These are phyloP conservation scores for Eumaeus atala DNA, from an alignment of 1,140 invertebrate species.

Conservation along the genomic window DNA sequence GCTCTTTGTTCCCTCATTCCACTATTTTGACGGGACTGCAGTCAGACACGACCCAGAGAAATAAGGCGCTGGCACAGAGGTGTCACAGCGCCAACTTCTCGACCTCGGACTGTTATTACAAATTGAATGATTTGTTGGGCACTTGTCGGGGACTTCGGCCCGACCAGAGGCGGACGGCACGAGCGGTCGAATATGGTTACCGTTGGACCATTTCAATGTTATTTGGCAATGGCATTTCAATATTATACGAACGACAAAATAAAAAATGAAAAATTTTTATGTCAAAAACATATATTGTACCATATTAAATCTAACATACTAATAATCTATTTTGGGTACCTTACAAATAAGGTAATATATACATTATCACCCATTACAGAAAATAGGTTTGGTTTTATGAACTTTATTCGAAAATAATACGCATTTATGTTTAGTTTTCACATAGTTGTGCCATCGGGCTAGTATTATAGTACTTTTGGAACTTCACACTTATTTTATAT, in stretches of 20 bases:
- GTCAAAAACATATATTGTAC: slow-evolving; percentile 49
- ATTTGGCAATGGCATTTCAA: no score
- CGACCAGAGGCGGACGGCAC: no score
- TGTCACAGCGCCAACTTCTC: no score
- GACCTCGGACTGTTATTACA: no score
- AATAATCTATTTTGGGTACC: slow-evolving; percentile 20
- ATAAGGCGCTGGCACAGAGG: no score
- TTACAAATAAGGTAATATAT: slow-evolving; percentile 28
- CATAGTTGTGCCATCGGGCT: neutral
- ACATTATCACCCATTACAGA: slow-evolving; percentile 24
- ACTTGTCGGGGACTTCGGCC: no score
- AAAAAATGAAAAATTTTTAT: slow-evolving; percentile 26
- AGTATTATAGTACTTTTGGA: slow-evolving; percentile 4
- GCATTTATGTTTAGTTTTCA: slow-evolving; percentile 5
- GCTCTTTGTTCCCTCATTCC: no score
- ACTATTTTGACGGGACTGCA: no score
- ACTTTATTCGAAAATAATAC: slow-evolving; percentile 6
- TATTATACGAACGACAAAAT: neutral
- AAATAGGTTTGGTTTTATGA: slow-evolving; percentile 10
- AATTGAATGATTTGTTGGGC: no score
- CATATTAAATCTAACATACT: slow-evolving; percentile 32
- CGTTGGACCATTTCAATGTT: no score
- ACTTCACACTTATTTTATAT: neutral
- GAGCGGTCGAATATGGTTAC: no score
- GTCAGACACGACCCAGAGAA: no score